These are phyloP conservation scores for Oreohelix idahoensis DNA, from an alignment of 1,140 invertebrate species.

Conservation along the genomic window DNA sequence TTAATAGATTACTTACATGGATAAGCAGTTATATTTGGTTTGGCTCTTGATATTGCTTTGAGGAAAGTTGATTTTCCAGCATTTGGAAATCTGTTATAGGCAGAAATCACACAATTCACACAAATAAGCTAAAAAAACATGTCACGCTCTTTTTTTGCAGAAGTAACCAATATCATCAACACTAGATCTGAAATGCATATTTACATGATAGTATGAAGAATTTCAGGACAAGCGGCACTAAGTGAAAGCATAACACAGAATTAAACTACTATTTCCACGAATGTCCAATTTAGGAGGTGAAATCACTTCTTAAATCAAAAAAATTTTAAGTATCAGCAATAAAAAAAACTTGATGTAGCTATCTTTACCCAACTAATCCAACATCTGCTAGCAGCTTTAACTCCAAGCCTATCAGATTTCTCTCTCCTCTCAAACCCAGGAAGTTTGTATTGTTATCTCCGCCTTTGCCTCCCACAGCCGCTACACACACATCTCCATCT, in stretches of 20 bases:
- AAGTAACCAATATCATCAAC: too few relatives aligned
- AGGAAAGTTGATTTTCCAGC: conserved; percentile 97
- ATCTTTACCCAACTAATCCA: conserved; percentile 82
- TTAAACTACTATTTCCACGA: too few relatives aligned
- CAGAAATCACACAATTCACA: too few relatives aligned
- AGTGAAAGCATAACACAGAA: too few relatives aligned
- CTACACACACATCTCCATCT: conserved; percentile 86
- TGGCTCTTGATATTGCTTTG: conserved; percentile 88
- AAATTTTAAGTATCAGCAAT: too few relatives aligned
- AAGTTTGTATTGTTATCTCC: conserved; percentile 96
- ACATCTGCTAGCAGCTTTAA: conserved; percentile 93
- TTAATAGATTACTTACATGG: conserved; percentile 74
- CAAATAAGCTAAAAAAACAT: too few relatives aligned
- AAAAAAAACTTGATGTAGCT: not conserved
- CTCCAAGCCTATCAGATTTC: conserved; percentile 80
- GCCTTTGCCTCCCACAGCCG: conserved; percentile 93
- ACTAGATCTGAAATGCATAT: too few relatives aligned
- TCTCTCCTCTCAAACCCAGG: conserved; percentile 83
- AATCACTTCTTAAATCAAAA: too few relatives aligned
- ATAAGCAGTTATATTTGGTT: conserved; percentile 94
- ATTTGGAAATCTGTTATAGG: conserved; percentile 94
- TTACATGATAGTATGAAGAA: too few relatives aligned
- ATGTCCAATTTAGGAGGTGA: too few relatives aligned
- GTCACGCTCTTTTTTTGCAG: too few relatives aligned
- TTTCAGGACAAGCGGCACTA: too few relatives aligned